phyloP scores from a whole-genome alignment of 2,888 invertebrate species.

The Chloroclystis v-ata region DNA sequence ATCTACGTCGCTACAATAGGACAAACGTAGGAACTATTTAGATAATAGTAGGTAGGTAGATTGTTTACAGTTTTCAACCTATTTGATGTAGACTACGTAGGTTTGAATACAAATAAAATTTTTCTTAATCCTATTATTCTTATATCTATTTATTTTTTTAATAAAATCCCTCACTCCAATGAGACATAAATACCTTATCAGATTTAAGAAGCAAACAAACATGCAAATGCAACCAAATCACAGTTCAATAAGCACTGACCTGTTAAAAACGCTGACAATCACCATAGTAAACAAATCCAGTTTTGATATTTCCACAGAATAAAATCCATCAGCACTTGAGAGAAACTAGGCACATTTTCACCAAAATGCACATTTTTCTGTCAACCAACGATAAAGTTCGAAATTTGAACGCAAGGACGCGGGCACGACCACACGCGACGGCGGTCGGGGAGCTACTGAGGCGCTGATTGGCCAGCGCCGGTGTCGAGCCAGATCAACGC shows the following conservation, averaged over 20 bases:
- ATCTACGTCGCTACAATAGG: too few species aligned
- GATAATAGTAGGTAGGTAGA: too few species aligned
- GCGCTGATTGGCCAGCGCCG: constrained; percentile 44
- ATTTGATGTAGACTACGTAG: too few species aligned
- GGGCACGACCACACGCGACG: constrained; percentile 40
- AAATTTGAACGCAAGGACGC: constrained; percentile 42
- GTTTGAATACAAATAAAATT: too few species aligned
- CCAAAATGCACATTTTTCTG: constrained; percentile 57
- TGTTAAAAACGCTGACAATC: constrained; percentile 75
- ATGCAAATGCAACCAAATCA: constrained; percentile 29
- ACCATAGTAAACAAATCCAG: constrained; percentile 73
- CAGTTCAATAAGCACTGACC: constrained; percentile 49
- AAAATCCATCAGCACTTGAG: constrained; percentile 50
- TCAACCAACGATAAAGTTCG: constrained; percentile 38
- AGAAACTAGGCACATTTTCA: constrained; percentile 61
- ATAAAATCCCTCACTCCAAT: too few species aligned
- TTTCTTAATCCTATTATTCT: too few species aligned
- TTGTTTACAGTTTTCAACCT: too few species aligned
- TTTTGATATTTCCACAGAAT: constrained; percentile 38
- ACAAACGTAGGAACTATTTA: too few species aligned
- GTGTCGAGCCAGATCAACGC: constrained; percentile 37
- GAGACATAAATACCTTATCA: too few species aligned
- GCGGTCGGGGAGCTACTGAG: constrained; percentile 52
- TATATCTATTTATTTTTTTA: too few species aligned
- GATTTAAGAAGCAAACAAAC: too few species aligned